A percentile compares a stretch with the other conserved stretches of the same genome.
phyloP scores from a whole-genome alignment of 2,797 vertebrate species.

The Lutjanus argentimaculatus region DNA sequence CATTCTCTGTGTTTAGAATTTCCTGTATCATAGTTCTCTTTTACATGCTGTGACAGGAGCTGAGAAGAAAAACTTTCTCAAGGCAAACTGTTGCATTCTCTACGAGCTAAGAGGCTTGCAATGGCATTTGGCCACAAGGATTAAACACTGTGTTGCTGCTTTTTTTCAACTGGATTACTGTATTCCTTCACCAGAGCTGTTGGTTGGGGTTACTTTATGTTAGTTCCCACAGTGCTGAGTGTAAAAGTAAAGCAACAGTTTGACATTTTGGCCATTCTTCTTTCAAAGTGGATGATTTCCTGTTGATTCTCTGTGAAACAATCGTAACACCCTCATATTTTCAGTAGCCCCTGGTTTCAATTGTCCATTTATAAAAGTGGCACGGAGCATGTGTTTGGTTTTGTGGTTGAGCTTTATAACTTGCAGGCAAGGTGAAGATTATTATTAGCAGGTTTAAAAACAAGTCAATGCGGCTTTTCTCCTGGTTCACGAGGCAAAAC shows the following conservation, averaged over 20 bases:
- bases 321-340: conserved; percentile 68
- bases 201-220: conserved; percentile 56
- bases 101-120: conserved; percentile 75
- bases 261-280: conserved; percentile 70
- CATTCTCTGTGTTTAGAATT: conserved; percentile 2
- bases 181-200: conserved; percentile 40
- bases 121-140: conserved; percentile 62
- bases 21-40: not conserved
- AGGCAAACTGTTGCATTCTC: conserved; percentile 64
- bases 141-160: conserved; percentile 66
- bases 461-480: conserved; percentile 41
- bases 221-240: conserved; percentile 45
- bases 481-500: conserved; percentile 28
- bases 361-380: conserved; percentile 18
- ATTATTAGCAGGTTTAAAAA: conserved; percentile 54
- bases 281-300: conserved; percentile 63
- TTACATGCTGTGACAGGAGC: conserved; percentile 8
- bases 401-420: conserved; percentile 7
- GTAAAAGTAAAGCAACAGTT: conserved; percentile 35
- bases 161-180: conserved; percentile 64
- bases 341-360: conserved; percentile 25
- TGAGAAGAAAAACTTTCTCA: conserved; percentile 50
- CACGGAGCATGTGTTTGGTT: conserved; percentile 37
- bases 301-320: conserved; percentile 71
- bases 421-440: conserved; percentile 18